These are phyloP conservation scores for Diuraphis noxia DNA, from an alignment of 1,140 invertebrate genomes.

Conservation along the genomic window DNA sequence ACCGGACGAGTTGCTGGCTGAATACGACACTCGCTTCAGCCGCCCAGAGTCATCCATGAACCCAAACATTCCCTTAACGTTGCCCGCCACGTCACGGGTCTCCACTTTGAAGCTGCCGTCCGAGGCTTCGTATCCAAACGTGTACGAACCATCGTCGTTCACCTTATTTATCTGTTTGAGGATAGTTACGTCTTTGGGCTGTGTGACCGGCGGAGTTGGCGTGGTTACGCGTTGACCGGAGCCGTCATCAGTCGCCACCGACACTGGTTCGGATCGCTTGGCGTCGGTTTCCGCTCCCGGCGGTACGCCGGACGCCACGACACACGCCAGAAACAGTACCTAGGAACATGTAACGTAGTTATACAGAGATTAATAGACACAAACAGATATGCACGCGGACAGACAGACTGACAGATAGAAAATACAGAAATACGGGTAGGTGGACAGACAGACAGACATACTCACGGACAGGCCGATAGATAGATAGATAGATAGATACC, in stretches of 20 bases:
- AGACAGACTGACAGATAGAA: not conserved
- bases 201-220: not conserved
- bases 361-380: not conserved
- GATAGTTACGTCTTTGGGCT: conserved; percentile 64
- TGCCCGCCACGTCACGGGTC: conserved; percentile 76
- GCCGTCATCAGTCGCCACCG: not conserved
- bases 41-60: conserved; percentile 79
- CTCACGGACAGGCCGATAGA: not conserved
- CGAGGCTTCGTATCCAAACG: conserved; percentile 81
- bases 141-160: conserved; percentile 83
- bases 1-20: conserved; percentile 65
- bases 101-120: conserved; percentile 85
- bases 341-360: not conserved
- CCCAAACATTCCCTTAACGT: conserved; percentile 84
- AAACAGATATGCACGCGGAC: too few species aligned
- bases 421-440: not conserved
- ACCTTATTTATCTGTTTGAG: conserved; percentile 78
- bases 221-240: not conserved
- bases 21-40: conserved; percentile 83
- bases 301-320: not conserved
- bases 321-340: not conserved
- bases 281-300: not conserved
- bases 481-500: not conserved
- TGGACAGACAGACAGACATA: not conserved
- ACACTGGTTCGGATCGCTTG: too few species aligned